These are phyloP conservation scores for Hippocampus zosterae DNA, from an alignment of 2,113 vertebrate genomes.

Conservation along the genomic window DNA sequence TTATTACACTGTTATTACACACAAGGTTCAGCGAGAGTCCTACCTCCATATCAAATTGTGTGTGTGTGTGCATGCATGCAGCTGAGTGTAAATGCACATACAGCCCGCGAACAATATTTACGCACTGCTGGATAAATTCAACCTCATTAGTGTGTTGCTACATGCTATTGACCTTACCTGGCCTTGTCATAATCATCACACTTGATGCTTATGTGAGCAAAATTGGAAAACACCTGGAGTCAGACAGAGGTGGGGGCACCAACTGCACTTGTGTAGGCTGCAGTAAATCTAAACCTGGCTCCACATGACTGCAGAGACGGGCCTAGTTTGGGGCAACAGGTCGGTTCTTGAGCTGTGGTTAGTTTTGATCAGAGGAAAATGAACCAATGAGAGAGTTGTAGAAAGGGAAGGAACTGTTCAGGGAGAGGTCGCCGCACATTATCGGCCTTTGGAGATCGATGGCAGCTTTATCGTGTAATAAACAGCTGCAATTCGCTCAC, in stretches of 20 bases:
- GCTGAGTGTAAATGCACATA: not conserved
- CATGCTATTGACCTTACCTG: not conserved
- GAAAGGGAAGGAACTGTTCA: constrained; percentile 20
- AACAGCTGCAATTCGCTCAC: too few species aligned
- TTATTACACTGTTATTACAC: not conserved
- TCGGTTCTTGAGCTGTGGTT: not conserved
- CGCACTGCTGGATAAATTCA: constrained; percentile 1
- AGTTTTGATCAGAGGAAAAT: constrained; percentile 56
- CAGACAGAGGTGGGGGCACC: not conserved
- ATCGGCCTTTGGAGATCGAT: constrained; percentile 60
- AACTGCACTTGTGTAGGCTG: not conserved
- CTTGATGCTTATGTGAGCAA: constrained; percentile 1
- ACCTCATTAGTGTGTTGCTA: constrained; percentile 3
- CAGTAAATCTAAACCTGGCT: not conserved
- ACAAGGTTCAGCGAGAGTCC: not conserved
- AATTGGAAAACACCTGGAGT: not conserved
- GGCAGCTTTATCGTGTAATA: constrained; percentile 21
- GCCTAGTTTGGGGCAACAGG: not conserved
- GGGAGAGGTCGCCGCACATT: constrained; percentile 41
- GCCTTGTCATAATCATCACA: not conserved
- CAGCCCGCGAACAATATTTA: not conserved
- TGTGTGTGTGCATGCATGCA: not conserved
- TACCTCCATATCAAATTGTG: not conserved
- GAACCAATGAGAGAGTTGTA: constrained; percentile 24
- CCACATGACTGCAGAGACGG: not conserved